Evolutionary conservation across 2,797 vertebrate species (phyloP), one percentile per base, ranked within the genome.

Genomic region (Lagodon rhomboides): DNA sequence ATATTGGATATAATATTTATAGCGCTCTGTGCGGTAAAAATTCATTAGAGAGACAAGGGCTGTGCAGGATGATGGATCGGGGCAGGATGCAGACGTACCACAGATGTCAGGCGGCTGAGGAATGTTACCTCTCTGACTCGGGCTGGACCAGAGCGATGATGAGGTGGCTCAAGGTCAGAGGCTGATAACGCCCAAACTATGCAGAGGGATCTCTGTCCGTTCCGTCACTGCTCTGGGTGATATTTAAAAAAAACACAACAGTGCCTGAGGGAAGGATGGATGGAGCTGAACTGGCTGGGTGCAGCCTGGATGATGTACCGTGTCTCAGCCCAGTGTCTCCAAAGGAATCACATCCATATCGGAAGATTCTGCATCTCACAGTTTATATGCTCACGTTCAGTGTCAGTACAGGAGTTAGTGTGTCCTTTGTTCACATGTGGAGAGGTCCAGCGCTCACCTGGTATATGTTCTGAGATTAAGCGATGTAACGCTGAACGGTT

Each of bases 11-110:
- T 62, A 38, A 73, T 85, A 88, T 85, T 82, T 77, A 79, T 76
- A 66, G 80, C 68, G 63, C 72, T 79, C 67, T 69, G 72, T 7
- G 23, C 6, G 49, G 80, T 71, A 79, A 68, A 82, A 78, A 75
- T 61, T 77, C 56, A 87, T 89, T 76, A 85, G 43, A 15, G 72
- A 60, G 82, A 85, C 58, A 22, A 68, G 78, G 8, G 86, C 72
- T 50, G 58, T n/a, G 77, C 50, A 0, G 68, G 80, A 75, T 84
- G 90, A 88, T 84, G 75, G 73, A 90, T 90, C 78, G 68, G 68
- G 74, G 61, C 79, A 18, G 71, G 78, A 83, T 17, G 72, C 65
- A 73, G 84, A 77, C 72, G 73, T 34, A 51, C 61, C 73, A 71
- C 65, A 22, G n/a, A n/a, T 75, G 73, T 83, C 80, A 75, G 59